Evolutionary conservation across 2,888 invertebrate genomes (phyloP), one percentile per base, ranked within the genome.

Genomic region (Octodonta nipae): DNA sequence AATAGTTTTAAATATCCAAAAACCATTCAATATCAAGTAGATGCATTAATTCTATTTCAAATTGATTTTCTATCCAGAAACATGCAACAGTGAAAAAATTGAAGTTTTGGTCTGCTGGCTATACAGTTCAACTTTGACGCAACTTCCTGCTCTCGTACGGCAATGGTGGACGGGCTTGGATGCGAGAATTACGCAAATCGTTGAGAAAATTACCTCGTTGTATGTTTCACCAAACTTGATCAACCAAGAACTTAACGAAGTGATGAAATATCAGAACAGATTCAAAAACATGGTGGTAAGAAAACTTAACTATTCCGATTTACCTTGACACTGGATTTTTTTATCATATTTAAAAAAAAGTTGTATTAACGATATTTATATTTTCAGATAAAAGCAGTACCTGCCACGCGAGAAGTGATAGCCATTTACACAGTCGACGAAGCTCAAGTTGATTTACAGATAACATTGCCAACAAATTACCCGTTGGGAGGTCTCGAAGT

Each of bases 341-440:
- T 5, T 34, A 13, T n/a, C 7, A 26, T 5, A 16, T 17, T n/a
- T 14, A 15, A 12, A 15, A 10, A 5, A 29, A 15, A 13, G 8
- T 27, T 25, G 11, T 29, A 24, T 7, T 20, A n/a, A 7, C 22
- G 4, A 3, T 22, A 22, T 16, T 31, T 34, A n/a, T 33, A 29
- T 33, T 46, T 51, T 47, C 26, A 83, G 79, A 68, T 87, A 11
- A 75, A 74, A 45, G 73, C 84, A 12, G 75, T 80, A 50, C 71
- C 73, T 36, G 70, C 73, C 8, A 71, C 78, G 2, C 65, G 81
- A 38, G 88, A 91, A 67, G 80, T 91, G 28, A 64, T 76, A 20
- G 88, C 89, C 12, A 67, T 73, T 8, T 88, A 89, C 60, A 70
- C 73, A 11, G 73, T 92, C 42, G 89, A 87, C 49, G 88, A 88